phyloP scores from a whole-genome alignment of 2,888 invertebrate genomes.

The Biston stratarius region DNA sequence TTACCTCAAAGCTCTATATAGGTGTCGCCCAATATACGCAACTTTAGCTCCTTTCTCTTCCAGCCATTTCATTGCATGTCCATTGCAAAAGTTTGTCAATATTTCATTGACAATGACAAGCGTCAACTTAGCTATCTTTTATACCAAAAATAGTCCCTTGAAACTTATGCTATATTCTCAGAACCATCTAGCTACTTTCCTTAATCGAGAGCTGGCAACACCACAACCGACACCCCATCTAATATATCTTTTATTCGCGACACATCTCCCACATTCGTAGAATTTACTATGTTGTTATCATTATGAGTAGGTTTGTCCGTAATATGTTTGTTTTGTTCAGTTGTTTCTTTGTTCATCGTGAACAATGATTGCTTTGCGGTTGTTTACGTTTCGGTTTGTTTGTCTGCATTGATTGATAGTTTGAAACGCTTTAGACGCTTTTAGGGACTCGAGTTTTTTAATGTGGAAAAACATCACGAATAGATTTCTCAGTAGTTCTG shows the following conservation, averaged over 20 bases:
- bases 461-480: not conserved
- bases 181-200: not conserved
- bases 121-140: too few species aligned
- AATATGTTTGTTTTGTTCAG: constrained; percentile 50
- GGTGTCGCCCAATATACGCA: too few species aligned
- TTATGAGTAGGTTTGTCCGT: constrained; percentile 55
- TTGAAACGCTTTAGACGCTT: constrained; percentile 5
- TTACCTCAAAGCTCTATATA: too few species aligned
- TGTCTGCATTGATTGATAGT: constrained; percentile 15
- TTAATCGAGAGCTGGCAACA: constrained; percentile 10
- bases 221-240: constrained; percentile 18
- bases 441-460: not conserved
- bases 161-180: too few species aligned
- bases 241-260: constrained; percentile 39
- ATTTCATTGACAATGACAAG: too few species aligned
- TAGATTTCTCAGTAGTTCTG: not conserved
- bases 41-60: too few species aligned
- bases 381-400: constrained; percentile 19
- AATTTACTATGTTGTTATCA: constrained; percentile 62
- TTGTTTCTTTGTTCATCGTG: constrained; percentile 37
- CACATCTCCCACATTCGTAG: constrained; percentile 50
- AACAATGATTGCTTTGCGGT: constrained; percentile 19
- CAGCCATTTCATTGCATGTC: too few species aligned
- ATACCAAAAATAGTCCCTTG: too few species aligned
- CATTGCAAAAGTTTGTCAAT: too few species aligned